phyloP scores from a whole-genome alignment of 2,888 invertebrate genomes.

The Flexamia atlantica region DNA sequence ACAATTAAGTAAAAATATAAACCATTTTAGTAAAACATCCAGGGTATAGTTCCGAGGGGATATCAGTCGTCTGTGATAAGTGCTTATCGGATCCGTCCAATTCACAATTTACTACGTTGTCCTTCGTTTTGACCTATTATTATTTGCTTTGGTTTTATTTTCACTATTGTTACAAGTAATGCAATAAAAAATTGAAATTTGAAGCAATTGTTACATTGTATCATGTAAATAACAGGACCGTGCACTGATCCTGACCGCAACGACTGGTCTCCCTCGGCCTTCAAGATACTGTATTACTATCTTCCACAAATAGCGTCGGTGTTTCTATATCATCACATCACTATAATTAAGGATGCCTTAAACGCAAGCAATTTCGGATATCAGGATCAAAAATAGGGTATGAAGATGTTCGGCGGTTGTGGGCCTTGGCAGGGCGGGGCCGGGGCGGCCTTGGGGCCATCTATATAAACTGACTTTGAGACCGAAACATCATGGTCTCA shows the following conservation, averaged over 20 bases:
- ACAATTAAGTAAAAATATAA: no score
- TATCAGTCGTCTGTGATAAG: no score
- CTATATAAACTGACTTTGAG: slow-evolving; percentile 54
- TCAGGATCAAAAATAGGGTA: not conserved
- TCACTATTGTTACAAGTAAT: no score
- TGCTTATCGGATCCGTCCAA: no score
- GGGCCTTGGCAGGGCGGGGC: slow-evolving; percentile 50
- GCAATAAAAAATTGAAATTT: no score
- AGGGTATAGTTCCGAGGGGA: no score
- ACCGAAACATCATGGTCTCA: not conserved
- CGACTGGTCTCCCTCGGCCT: not conserved
- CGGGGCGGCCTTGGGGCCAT: slow-evolving; percentile 42
- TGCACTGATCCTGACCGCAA: not conserved
- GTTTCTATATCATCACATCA: not conserved
- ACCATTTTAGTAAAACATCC: no score
- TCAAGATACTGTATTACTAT: slow-evolving; percentile 11
- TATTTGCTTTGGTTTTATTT: no score
- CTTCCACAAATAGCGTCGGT: not conserved
- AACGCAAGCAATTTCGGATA: slow-evolving; percentile 6
- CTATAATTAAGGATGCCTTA: not conserved
- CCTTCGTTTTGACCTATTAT: no score
- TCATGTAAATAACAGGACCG: not conserved
- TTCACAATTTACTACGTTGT: no score
- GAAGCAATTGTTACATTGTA: not conserved
- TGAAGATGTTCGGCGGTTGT: slow-evolving; percentile 42